These are phyloP conservation scores for Kuschelorhynchus macadamiae DNA, from an alignment of 2,888 invertebrate genomes.

Conservation along the genomic window DNA sequence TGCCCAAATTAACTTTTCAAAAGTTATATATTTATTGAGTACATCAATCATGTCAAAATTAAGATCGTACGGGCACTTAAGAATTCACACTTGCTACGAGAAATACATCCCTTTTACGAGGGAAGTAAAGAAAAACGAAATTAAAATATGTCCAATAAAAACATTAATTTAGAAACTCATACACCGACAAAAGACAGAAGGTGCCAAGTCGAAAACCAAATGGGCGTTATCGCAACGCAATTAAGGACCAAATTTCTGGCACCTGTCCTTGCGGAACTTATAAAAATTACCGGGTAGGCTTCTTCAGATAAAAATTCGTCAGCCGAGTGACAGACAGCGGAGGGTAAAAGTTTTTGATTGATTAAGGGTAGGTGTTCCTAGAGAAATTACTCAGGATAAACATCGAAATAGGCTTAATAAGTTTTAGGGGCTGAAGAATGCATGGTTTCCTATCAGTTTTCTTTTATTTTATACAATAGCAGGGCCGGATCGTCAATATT, in stretches of 20 bases:
- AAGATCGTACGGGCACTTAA: no score
- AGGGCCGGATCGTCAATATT: no score
- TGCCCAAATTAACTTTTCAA: no score
- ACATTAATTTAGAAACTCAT: slow-evolving; percentile 6
- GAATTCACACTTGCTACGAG: no score
- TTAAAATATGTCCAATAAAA: not conserved
- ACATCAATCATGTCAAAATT: no score
- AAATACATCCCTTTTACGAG: no score
- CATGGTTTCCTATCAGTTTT: no score
- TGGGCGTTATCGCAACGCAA: slow-evolving; percentile 41
- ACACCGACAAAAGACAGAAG: slow-evolving; percentile 26
- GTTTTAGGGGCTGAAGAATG: not conserved
- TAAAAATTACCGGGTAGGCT: slow-evolving; percentile 40
- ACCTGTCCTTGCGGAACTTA: slow-evolving; percentile 38
- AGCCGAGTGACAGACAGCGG: slow-evolving; percentile 26
- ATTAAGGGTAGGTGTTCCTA: slow-evolving; percentile 38
- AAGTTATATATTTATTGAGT: no score
- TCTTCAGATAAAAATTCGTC: slow-evolving; percentile 38
- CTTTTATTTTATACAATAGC: no score
- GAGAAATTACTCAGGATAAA: slow-evolving; percentile 25
- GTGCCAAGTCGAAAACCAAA: slow-evolving; percentile 15
- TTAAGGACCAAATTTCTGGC: slow-evolving; percentile 31
- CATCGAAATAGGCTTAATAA: slow-evolving; percentile 2
- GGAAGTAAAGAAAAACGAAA: no score
- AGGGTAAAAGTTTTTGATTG: slow-evolving; percentile 42